A percentile compares a stretch with the other conserved stretches of the same genome.
Evolutionary conservation across 2,888 invertebrate genomes (phyloP).

Genomic region (Caenorhabditis plicata): DNA sequence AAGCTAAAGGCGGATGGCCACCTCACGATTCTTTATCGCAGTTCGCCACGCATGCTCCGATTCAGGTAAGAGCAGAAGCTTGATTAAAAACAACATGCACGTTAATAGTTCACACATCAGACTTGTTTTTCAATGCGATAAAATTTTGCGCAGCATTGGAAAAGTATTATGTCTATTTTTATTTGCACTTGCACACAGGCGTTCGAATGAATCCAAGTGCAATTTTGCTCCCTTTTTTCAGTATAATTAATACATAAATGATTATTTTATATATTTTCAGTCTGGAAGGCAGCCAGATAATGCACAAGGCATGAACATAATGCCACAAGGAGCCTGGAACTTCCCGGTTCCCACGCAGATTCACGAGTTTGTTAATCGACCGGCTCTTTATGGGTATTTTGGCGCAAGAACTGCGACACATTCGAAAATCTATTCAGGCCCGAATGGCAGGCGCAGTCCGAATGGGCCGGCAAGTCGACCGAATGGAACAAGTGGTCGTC

Average conservation of each 20-base stretch:
- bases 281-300: slow-evolving; percentile 21
- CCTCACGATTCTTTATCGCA: slow-evolving; percentile 15
- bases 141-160: not conserved
- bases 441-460: slow-evolving; percentile 20
- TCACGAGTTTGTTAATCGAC: slow-evolving; percentile 12
- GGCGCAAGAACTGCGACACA: not conserved
- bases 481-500: slow-evolving; percentile 23
- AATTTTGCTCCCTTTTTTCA: too few relatives aligned
- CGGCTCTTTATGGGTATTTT: slow-evolving; percentile 15
- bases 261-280: slow-evolving; percentile 11
- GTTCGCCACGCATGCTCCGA: slow-evolving; percentile 32
- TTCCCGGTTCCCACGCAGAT: slow-evolving; percentile 19
- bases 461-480: slow-evolving; percentile 11
- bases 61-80: slow-evolving; percentile 21
- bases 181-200: too few relatives aligned
- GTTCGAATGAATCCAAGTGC: too few relatives aligned
- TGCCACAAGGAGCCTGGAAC: slow-evolving; percentile 11
- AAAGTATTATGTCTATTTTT: not conserved
- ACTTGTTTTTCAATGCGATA: not conserved
- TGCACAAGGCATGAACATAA: slow-evolving; percentile 11
- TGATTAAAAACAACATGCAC: not conserved
- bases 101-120: not conserved
- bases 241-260: too few relatives aligned
- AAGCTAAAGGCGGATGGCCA: slow-evolving; percentile 23
- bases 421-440: slow-evolving; percentile 4